Conservation (phyloP, 2,888 invertebrate genomes). For the Anaspis maculata region DNA sequence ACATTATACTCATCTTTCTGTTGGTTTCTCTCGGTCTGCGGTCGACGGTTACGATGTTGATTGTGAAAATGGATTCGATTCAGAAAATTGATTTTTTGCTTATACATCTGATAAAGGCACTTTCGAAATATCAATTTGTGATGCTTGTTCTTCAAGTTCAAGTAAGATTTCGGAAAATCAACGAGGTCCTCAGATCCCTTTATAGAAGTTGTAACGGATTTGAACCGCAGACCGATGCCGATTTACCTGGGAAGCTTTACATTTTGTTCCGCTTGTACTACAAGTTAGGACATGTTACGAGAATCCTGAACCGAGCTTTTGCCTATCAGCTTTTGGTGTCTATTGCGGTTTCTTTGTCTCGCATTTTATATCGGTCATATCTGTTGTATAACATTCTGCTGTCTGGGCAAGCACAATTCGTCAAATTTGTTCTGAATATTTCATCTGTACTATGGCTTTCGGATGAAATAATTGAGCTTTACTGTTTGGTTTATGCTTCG, state of each 20-base stretch:
- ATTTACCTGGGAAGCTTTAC: slow-evolving; percentile 19
- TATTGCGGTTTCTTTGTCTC: slow-evolving; percentile 21
- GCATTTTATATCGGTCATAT: slow-evolving; percentile 28
- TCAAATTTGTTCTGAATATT: slow-evolving; percentile 13
- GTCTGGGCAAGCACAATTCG: slow-evolving; percentile 11
- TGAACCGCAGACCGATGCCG: slow-evolving; percentile 3
- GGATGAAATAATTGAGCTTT: slow-evolving; percentile 27
- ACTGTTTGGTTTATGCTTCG: slow-evolving; percentile 23
- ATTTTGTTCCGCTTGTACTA: slow-evolving; percentile 26
- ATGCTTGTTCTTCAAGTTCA: slow-evolving; percentile 20
- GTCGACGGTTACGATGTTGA: slow-evolving; percentile 17
- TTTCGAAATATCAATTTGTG: slow-evolving; percentile 27
- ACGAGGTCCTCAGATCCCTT: slow-evolving; percentile 17
- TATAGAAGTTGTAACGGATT: slow-evolving; percentile 3
- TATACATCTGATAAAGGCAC: slow-evolving; percentile 24
- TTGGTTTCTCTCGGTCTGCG: slow-evolving; percentile 6
- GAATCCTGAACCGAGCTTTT: slow-evolving; percentile 23
- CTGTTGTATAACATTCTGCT: slow-evolving; percentile 25
- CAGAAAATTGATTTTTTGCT: slow-evolving; percentile 20
- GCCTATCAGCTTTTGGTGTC: slow-evolving; percentile 25
- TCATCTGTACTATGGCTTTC: slow-evolving; percentile 24
- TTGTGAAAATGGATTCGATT: slow-evolving; percentile 18
- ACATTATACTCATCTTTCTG: slow-evolving; percentile 7
- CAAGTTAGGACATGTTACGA: slow-evolving; percentile 22
- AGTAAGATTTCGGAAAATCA: slow-evolving; percentile 23